Conservation (phyloP, 2,113 vertebrate genomes). For the Lontra canadensis region DNA sequence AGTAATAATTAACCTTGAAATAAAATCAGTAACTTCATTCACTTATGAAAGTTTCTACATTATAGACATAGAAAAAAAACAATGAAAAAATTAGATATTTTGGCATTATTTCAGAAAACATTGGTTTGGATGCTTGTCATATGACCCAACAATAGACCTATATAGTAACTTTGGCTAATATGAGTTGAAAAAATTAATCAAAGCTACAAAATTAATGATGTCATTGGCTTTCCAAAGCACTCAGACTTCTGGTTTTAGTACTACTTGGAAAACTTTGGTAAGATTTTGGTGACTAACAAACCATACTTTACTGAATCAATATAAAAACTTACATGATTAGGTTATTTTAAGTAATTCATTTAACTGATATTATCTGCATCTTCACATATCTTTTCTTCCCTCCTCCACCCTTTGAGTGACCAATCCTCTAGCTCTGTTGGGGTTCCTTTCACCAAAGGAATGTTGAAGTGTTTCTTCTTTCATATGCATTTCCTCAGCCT, state of each 20-base stretch:
- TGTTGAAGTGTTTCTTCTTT: too few species aligned
- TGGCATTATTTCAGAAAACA: not conserved
- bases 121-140: not conserved
- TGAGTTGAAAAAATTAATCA: slow-evolving; percentile 3
- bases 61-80: not conserved
- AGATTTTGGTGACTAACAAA: not conserved
- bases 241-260: slow-evolving; percentile 13
- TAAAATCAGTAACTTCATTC: slow-evolving; percentile 4
- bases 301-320: not conserved
- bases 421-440: not conserved
- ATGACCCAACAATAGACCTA: not conserved
- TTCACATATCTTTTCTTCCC: not conserved
- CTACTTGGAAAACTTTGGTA: not conserved
- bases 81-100: not conserved
- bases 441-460: not conserved
- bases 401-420: not conserved
- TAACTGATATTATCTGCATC: not conserved
- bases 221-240: not conserved
- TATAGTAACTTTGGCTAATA: not conserved
- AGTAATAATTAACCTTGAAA: slow-evolving; percentile 37
- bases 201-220: slow-evolving; percentile 28
- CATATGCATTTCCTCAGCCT: not conserved
- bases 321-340: not conserved
- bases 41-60: not conserved
- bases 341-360: not conserved